These are phyloP conservation scores for Cololabis saira DNA, from an alignment of 2,113 vertebrate genomes.

Conservation along the genomic window DNA sequence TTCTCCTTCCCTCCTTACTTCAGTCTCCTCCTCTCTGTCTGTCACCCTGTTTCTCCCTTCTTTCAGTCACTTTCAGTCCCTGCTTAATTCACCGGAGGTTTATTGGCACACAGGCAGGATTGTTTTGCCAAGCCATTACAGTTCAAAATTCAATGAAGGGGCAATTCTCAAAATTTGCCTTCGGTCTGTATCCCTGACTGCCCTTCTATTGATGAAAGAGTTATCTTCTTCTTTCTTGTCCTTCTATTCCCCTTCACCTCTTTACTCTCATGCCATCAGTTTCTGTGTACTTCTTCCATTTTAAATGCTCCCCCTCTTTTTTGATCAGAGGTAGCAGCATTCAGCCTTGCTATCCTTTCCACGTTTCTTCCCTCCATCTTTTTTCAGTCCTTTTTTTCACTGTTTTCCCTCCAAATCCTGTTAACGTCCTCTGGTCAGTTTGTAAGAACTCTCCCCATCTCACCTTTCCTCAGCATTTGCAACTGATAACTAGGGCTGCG, in stretches of 20 bases:
- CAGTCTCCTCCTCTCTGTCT: constrained; percentile 43
- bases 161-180: constrained; percentile 69
- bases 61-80: constrained; percentile 56
- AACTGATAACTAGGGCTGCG: constrained; percentile 28
- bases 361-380: constrained; percentile 12
- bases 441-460: neutral
- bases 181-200: constrained; percentile 49
- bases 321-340: constrained; percentile 40
- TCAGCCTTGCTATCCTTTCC: constrained; percentile 28
- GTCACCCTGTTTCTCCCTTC: constrained; percentile 27
- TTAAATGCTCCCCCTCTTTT: constrained; percentile 16
- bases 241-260: constrained; percentile 39
- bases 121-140: constrained; percentile 80
- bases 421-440: constrained; percentile 45
- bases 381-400: constrained; percentile 21
- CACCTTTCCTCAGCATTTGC: constrained; percentile 52
- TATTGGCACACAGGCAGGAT: constrained; percentile 73
- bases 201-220: constrained; percentile 29
- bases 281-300: constrained; percentile 23
- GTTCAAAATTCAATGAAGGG: constrained; percentile 78
- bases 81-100: constrained; percentile 75
- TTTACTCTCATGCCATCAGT: constrained; percentile 14
- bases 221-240: constrained; percentile 45
- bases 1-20: constrained; percentile 43
- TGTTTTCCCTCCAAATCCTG: constrained; percentile 43